Evolutionary conservation across 2,113 vertebrate species (phyloP).

Genomic region (Nothobranchius kuhntae): DNA sequence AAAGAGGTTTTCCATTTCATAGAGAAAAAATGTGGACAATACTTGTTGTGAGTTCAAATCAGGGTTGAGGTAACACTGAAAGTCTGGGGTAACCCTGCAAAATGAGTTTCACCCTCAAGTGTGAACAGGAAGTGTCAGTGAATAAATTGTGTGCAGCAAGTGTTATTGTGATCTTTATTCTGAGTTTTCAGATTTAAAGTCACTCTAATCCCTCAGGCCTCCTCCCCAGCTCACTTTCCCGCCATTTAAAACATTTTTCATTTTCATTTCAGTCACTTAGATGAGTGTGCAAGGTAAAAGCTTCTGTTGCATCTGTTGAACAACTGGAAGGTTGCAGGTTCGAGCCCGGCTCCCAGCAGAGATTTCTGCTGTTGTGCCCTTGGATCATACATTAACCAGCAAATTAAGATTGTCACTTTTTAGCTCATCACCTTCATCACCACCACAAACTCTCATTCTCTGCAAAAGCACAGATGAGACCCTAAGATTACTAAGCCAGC

Average conservation of each 20-base stretch:
- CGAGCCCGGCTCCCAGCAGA: no score
- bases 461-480: no score
- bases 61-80: background rate
- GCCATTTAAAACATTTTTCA: constrained; percentile 21
- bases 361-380: no score
- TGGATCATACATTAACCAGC: no score
- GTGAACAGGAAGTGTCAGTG: background rate
- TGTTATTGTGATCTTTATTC: constrained; percentile 18
- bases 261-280: constrained; percentile 21
- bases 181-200: constrained; percentile 16
- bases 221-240: background rate
- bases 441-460: no score
- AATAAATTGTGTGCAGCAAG: constrained; percentile 1
- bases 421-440: no score
- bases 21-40: background rate
- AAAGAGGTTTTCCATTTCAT: background rate
- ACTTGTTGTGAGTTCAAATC: background rate
- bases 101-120: background rate
- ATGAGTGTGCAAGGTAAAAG: constrained; percentile 7
- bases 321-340: no score
- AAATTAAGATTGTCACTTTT: no score
- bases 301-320: constrained; percentile 3
- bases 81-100: background rate
- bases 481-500: no score
- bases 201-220: constrained; percentile 11